A percentile compares a stretch with the other conserved stretches of the same genome.
These are phyloP conservation scores for Melanogrammus aeglefinus DNA, from an alignment of 2,797 vertebrate genomes.

Conservation along the genomic window DNA sequence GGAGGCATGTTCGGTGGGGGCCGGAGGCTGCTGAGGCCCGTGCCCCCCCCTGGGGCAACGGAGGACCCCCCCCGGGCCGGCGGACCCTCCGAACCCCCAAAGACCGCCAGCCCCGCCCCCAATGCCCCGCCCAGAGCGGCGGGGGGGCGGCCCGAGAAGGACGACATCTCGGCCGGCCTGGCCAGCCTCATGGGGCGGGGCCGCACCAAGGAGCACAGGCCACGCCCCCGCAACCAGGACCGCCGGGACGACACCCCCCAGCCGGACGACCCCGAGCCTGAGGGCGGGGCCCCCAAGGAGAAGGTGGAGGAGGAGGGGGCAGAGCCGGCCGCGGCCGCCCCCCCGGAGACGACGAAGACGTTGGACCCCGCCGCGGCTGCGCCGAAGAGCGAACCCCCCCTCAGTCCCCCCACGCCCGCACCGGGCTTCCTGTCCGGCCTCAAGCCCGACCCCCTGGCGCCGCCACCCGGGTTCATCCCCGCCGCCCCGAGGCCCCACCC, in stretches of 20 bases:
- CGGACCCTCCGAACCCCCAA: constrained; percentile 43
- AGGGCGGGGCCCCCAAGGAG: constrained; percentile 24
- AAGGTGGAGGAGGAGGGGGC: constrained; percentile 24
- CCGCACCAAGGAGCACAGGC: constrained; percentile 84
- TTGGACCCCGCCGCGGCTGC: constrained; percentile 6
- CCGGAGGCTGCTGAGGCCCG: constrained; percentile 79
- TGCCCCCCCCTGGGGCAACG: constrained; percentile 69
- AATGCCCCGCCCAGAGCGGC: constrained; percentile 51
- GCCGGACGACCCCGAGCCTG: neutral
- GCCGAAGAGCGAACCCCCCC: constrained; percentile 36
- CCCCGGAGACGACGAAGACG: constrained; percentile 1
- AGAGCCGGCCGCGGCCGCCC: constrained; percentile 14
- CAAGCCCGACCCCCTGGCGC: constrained; percentile 48
- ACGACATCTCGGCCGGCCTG: constrained; percentile 86
- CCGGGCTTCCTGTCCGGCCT: constrained; percentile 26
- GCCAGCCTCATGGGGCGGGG: constrained; percentile 87
- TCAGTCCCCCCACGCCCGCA: constrained; percentile 27
- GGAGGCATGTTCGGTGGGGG: constrained; percentile 39
- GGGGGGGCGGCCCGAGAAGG: constrained; percentile 62
- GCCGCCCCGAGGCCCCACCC: constrained; percentile 49
- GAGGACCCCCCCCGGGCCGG: constrained; percentile 49
- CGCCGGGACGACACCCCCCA: constrained; percentile 55
- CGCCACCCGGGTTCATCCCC: constrained; percentile 61
- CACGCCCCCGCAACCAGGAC: constrained; percentile 72
- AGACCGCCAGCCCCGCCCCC: constrained; percentile 33